phyloP scores from a whole-genome alignment of 2,113 vertebrate genomes.

The Papio anubis region DNA sequence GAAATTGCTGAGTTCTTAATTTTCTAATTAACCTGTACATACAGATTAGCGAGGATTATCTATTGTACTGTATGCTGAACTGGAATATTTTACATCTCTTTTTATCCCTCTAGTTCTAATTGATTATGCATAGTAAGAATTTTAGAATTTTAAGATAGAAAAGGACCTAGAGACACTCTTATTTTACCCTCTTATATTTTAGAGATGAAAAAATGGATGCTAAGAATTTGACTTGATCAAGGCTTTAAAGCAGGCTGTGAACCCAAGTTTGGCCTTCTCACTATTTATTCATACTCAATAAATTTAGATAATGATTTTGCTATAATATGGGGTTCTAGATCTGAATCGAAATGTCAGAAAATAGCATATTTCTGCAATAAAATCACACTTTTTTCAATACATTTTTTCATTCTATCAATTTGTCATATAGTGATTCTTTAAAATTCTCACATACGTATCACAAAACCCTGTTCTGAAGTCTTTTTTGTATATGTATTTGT shows the following conservation, averaged over 20 bases:
- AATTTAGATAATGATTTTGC: background rate
- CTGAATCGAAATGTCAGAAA: background rate
- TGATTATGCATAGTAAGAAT: background rate
- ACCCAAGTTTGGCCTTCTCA: background rate
- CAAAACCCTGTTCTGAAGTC: background rate
- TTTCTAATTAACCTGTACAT: constrained; percentile 39
- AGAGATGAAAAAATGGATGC: background rate
- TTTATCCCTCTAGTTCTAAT: background rate
- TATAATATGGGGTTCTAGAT: background rate
- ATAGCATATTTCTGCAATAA: background rate
- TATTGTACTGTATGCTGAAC: background rate
- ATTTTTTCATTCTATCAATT: background rate
- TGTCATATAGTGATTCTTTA: background rate
- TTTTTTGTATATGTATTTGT: background rate
- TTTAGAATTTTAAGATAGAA: background rate
- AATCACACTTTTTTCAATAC: background rate
- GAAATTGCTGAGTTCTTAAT: constrained; percentile 54
- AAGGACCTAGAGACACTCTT: background rate
- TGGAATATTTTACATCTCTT: background rate
- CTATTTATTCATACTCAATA: background rate
- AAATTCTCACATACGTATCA: background rate
- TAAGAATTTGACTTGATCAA: constrained; percentile 18
- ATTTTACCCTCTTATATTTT: background rate
- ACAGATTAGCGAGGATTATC: constrained; percentile 67
- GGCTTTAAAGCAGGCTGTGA: background rate